Conservation (phyloP, 2,797 vertebrate genomes). For the Gymnothorax reevesii region DNA sequence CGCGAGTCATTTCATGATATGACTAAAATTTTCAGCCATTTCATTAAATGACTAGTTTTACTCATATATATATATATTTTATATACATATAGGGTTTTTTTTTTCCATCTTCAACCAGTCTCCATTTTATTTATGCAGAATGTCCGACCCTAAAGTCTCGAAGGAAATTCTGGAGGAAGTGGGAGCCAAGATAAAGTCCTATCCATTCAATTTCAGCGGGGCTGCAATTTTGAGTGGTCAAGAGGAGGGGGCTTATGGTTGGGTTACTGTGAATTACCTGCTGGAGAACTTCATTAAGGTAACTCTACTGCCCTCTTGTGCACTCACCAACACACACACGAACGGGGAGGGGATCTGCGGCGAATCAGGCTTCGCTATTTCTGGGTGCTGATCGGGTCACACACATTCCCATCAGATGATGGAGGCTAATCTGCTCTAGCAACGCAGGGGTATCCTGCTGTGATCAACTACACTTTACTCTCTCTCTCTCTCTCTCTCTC, state of each 20-base stretch:
- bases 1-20: too few species aligned
- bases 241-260: slow-evolving; percentile 85
- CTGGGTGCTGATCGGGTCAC: not conserved
- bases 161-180: slow-evolving; percentile 72
- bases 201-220: slow-evolving; percentile 78
- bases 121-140: slow-evolving; percentile 46
- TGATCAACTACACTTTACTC: too few species aligned
- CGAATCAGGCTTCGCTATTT: not conserved
- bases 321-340: not conserved
- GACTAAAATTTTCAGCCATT: too few species aligned
- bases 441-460: too few species aligned
- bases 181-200: slow-evolving; percentile 67
- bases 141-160: slow-evolving; percentile 57
- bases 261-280: slow-evolving; percentile 91
- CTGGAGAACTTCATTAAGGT: slow-evolving; percentile 87
- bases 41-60: too few species aligned
- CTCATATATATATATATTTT: too few species aligned
- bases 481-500: too few species aligned
- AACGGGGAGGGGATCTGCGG: not conserved
- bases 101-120: not conserved
- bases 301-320: not conserved
- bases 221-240: slow-evolving; percentile 77
- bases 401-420: too few species aligned
- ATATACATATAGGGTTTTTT: too few species aligned
- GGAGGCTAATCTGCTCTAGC: too few species aligned